Conservation (phyloP, 1,140 invertebrate genomes). For the Orius laevigatus region DNA sequence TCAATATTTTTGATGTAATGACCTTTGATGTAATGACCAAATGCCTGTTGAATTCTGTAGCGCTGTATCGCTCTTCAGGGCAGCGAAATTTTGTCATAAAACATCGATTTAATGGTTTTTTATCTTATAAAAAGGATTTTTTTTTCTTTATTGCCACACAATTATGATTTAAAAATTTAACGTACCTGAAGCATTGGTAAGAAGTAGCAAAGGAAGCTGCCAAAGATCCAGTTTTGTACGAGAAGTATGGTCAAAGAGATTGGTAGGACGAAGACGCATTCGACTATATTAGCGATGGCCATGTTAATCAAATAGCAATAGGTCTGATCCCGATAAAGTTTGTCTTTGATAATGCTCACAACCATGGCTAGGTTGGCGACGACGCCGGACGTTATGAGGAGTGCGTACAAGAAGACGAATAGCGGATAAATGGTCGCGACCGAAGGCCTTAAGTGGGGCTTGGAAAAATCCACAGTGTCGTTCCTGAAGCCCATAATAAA, state of each 20-base stretch:
- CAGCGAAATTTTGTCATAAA: no score
- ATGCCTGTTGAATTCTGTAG: no score
- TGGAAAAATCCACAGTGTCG: slow-evolving; percentile 27
- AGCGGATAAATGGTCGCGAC: slow-evolving; percentile 39
- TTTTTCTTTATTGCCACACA: no score
- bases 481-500: slow-evolving; percentile 24
- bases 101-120: no score
- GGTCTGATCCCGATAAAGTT: slow-evolving; percentile 44
- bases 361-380: slow-evolving; percentile 40
- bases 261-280: slow-evolving; percentile 47
- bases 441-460: slow-evolving; percentile 29
- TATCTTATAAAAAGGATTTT: no score
- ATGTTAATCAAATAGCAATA: slow-evolving; percentile 49
- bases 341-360: slow-evolving; percentile 37
- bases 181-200: slow-evolving; percentile 53
- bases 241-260: slow-evolving; percentile 48
- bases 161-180: no score
- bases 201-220: slow-evolving; percentile 55
- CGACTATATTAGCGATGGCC: slow-evolving; percentile 46
- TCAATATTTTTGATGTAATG: no score
- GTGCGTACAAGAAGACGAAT: slow-evolving; percentile 43
- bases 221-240: slow-evolving; percentile 57
- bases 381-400: slow-evolving; percentile 37
- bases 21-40: no score
- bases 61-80: no score